phyloP scores from a whole-genome alignment of 1,140 invertebrate genomes.

The Bicyclus anynana region DNA sequence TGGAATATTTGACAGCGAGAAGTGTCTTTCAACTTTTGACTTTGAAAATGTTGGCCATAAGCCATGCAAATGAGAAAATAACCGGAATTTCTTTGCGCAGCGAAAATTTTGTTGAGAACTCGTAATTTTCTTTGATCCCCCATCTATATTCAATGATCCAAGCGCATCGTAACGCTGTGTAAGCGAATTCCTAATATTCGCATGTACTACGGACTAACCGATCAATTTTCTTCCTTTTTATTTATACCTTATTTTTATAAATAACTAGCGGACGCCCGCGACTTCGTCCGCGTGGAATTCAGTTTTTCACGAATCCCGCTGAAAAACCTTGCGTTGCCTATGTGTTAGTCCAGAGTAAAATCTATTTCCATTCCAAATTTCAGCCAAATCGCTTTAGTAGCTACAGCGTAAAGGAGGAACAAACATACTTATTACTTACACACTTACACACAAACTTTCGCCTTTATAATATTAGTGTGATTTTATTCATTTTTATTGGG shows the following conservation, averaged over 20 bases:
- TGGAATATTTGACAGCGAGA: background rate
- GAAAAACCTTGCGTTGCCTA: too few species aligned
- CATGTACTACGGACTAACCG: background rate
- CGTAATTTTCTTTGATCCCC: slow-evolving; percentile 71
- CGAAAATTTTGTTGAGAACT: slow-evolving; percentile 61
- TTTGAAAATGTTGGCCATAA: slow-evolving; percentile 18
- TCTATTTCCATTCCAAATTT: too few species aligned
- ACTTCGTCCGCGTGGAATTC: too few species aligned
- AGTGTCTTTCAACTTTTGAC: slow-evolving; percentile 3
- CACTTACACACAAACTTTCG: too few species aligned
- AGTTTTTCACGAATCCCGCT: too few species aligned
- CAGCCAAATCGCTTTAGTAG: too few species aligned
- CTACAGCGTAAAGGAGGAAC: too few species aligned
- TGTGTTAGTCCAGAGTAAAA: too few species aligned
- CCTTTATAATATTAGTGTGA: too few species aligned
- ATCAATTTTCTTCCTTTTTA: background rate
- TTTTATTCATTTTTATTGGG: too few species aligned
- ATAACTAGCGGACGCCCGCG: too few species aligned
- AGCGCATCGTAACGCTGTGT: slow-evolving; percentile 51
- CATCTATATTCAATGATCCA: slow-evolving; percentile 72
- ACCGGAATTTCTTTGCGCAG: slow-evolving; percentile 54
- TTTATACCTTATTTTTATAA: background rate
- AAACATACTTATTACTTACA: too few species aligned
- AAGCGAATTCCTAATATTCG: slow-evolving; percentile 63
- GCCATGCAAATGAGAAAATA: slow-evolving; percentile 52